phyloP scores from a whole-genome alignment of 2,888 invertebrate genomes.

The Brachylomia viminalis region DNA sequence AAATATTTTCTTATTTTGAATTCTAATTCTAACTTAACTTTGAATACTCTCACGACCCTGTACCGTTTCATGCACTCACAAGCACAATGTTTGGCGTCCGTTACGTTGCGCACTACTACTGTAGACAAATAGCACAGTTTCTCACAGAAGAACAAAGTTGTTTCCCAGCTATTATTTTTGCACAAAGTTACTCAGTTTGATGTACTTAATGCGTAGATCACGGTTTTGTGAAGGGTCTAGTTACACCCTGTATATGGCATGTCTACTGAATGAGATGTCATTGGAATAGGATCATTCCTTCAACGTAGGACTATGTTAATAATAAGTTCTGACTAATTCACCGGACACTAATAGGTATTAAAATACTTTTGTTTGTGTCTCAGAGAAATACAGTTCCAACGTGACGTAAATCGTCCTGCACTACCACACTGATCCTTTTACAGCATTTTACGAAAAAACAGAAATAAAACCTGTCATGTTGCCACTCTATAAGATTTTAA shows the following conservation, averaged over 20 bases:
- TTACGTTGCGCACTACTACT: background rate
- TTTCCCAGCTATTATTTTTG: background rate
- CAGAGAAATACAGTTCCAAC: background rate
- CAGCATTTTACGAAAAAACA: conserved; percentile 19
- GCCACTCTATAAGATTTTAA: conserved; percentile 56
- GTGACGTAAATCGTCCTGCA: background rate
- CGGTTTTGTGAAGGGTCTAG: no score
- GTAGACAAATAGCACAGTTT: background rate
- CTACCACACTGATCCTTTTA: conserved; percentile 8
- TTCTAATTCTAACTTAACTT: background rate
- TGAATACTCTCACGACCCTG: background rate
- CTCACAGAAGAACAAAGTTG: background rate
- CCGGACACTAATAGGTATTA: background rate
- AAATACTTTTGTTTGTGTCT: background rate
- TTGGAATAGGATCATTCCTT: background rate
- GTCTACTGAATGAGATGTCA: background rate
- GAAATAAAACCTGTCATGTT: conserved; percentile 21
- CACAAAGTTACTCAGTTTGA: no score
- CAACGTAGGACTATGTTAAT: background rate
- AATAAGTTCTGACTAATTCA: background rate
- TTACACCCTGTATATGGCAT: background rate
- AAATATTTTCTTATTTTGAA: background rate
- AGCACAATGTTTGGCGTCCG: background rate
- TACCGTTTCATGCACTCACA: background rate
- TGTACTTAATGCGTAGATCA: no score